Conservation (phyloP, 2,113 vertebrate genomes). For the Triplophysa dalaica region DNA sequence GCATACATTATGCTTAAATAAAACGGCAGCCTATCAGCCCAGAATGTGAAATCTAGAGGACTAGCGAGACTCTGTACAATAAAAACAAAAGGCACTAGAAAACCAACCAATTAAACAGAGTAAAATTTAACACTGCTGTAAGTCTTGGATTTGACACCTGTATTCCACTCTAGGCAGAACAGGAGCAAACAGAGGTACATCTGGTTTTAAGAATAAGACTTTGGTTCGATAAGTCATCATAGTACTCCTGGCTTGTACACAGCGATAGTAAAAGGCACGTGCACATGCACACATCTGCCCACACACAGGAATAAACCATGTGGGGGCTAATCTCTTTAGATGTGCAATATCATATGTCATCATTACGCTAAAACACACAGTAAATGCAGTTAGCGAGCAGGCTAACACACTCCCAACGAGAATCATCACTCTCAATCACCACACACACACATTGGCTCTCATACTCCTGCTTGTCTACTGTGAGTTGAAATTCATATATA, state of each 20-base stretch:
- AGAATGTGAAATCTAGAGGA: not conserved
- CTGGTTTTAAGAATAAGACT: slow-evolving; percentile 24
- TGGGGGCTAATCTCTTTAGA: slow-evolving; percentile 18
- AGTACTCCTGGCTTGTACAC: not conserved
- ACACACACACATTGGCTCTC: slow-evolving; percentile 3
- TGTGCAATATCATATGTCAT: slow-evolving; percentile 35
- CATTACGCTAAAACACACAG: slow-evolving; percentile 30
- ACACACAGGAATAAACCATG: not conserved
- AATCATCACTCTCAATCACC: slow-evolving; percentile 7
- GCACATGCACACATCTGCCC: slow-evolving; percentile 19
- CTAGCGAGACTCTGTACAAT: not conserved
- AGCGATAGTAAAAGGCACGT: slow-evolving; percentile 23
- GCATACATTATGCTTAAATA: not conserved
- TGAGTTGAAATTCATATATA: not conserved
- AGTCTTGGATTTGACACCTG: not conserved
- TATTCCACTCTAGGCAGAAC: not conserved
- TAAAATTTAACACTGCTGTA: not conserved
- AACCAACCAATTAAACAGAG: not conserved
- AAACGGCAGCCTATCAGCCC: not conserved
- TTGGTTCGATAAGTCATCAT: not conserved
- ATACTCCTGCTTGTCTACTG: not conserved
- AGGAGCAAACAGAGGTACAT: slow-evolving; percentile 1
- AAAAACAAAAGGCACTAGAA: slow-evolving; percentile 8
- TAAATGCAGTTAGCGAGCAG: slow-evolving; percentile 29
- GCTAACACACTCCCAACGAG: slow-evolving; percentile 23